phyloP scores from a whole-genome alignment of 2,113 vertebrate species.

The Rhineura floridana region DNA sequence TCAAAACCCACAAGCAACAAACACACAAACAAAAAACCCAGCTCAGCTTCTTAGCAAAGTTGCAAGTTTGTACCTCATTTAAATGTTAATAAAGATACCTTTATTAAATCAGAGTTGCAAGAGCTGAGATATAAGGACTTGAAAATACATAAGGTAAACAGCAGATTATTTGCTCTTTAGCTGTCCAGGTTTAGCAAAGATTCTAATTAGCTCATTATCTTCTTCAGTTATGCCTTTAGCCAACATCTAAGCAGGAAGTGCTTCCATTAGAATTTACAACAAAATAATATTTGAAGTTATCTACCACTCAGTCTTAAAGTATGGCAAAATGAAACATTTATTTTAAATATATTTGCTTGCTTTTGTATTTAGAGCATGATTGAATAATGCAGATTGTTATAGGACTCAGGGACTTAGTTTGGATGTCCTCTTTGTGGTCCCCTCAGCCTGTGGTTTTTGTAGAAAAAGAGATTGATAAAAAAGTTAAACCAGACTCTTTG shows the following conservation, averaged over 20 bases:
- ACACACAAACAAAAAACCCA: too few relatives aligned
- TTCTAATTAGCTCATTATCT: constrained; percentile 27
- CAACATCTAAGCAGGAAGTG: constrained; percentile 15
- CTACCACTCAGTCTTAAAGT: background rate
- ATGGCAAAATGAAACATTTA: background rate
- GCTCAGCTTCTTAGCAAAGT: background rate
- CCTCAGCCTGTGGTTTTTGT: too few relatives aligned
- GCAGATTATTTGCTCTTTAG: constrained; percentile 8
- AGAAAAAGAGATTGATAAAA: too few relatives aligned
- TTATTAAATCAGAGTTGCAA: constrained; percentile 59
- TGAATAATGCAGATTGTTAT: background rate
- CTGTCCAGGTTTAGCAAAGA: constrained; percentile 5
- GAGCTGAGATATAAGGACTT: constrained; percentile 8
- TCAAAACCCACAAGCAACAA: too few relatives aligned
- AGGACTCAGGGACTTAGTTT: too few relatives aligned
- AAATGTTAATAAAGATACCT: constrained; percentile 54
- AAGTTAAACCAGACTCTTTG: too few relatives aligned
- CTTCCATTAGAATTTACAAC: constrained; percentile 21
- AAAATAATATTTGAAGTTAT: constrained; percentile 3
- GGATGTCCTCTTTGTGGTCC: too few relatives aligned
- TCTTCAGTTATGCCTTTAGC: constrained; percentile 11
- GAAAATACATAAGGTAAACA: constrained; percentile 4
- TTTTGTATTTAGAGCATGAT: background rate
- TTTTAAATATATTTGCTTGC: background rate
- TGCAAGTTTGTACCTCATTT: background rate